Evolutionary conservation across 1,140 invertebrate species (phyloP), one percentile per base, ranked within the genome.

Genomic region (Tetraneura akinire): DNA sequence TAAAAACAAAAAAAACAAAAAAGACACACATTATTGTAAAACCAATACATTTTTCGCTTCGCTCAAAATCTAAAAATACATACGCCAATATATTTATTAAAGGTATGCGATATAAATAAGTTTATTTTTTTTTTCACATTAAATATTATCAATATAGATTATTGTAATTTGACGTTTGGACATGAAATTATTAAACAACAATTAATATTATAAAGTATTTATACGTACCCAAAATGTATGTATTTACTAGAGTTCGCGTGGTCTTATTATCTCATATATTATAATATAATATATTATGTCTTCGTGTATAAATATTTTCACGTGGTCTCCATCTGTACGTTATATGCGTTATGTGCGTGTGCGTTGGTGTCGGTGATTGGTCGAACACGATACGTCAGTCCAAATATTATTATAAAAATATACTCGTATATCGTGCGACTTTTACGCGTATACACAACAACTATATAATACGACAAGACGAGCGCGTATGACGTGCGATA

Each of bases 351-450:
- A 8, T 60, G 23, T 13, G 8, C 5, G 9, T 60, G 4, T 26
- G 26, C 60, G 29, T 29, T 26, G 29, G 21, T 26, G 57, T 14
- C 16, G 26, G 57, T 5, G 14, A 13, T 13, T 16, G 26, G 11
- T 0, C 21, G 21, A 10, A 9, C 21, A 8, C 57, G 1, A 11
- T 29, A 6, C 21, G 21, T 37, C 62, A 37, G 62, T 64, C 62
- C 32, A 64, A 64, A 64, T 64, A 64, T 64, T 64, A 37, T 62
- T 60, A 60, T 23, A 60, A 37, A 37, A 37, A 62, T 32, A 4
- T 62, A 62, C 11, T 9, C 3, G 3, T 37, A 29, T n/a, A 18
- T 62, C 9, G 10, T 37, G 60, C 32, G 23, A 37, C 32, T 37
- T 37, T 4, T 10, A 10, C 32, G 9, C n/a, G 18, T 64, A 26